Evolutionary conservation across 2,797 vertebrate genomes (phyloP).

Genomic region (Champsocephalus gunnari): DNA sequence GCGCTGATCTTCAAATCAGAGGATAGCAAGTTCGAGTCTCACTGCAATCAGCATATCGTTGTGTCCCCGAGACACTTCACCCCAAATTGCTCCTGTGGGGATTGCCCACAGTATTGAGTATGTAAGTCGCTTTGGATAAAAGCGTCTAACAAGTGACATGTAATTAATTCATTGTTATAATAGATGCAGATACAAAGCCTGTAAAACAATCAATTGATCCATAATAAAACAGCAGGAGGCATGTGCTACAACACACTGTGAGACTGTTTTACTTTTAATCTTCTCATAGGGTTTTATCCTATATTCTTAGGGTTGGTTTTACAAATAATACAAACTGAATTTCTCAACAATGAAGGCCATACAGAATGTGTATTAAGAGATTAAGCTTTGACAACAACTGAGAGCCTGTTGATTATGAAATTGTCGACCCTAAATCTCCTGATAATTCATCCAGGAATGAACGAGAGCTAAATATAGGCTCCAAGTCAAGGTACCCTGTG

Average conservation of each 20-base stretch:
- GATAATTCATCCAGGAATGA: conserved; percentile 52
- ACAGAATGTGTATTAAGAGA: conserved; percentile 5
- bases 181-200: background rate
- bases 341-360: background rate
- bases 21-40: too few relatives aligned
- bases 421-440: conserved; percentile 38
- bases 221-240: background rate
- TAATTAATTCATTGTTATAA: background rate
- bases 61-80: too few relatives aligned
- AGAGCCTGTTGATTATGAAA: conserved; percentile 35
- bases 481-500: conserved; percentile 30
- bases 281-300: too few relatives aligned
- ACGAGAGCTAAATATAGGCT: conserved; percentile 58
- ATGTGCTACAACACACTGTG: background rate
- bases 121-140: too few relatives aligned
- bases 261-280: background rate
- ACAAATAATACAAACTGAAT: background rate
- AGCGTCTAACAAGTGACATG: too few relatives aligned
- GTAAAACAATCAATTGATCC: background rate
- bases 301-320: background rate
- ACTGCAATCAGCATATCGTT: too few relatives aligned
- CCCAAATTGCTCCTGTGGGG: too few relatives aligned
- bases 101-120: too few relatives aligned
- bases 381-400: background rate
- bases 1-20: too few relatives aligned